Conservation (phyloP, 2,888 invertebrate genomes). For the Protonemura montana region DNA sequence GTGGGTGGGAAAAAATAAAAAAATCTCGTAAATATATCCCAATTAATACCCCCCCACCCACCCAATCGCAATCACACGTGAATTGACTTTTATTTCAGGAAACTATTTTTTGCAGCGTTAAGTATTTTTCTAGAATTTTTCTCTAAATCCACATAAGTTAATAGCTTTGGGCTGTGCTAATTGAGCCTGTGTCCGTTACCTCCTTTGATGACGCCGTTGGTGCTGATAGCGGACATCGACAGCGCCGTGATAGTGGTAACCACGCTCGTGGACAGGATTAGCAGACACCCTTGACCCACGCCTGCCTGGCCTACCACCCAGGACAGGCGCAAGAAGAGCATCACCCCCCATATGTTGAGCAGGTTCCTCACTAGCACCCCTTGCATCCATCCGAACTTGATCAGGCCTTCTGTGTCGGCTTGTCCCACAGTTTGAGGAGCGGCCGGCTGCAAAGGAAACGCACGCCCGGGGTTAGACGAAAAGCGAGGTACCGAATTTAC, state of each 20-base stretch:
- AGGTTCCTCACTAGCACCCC: constrained; percentile 95
- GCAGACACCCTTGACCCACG: constrained; percentile 75
- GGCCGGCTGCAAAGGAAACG: constrained; percentile 4
- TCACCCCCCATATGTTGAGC: constrained; percentile 98
- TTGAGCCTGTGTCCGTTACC: no score
- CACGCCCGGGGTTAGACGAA: no score
- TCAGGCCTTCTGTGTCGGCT: constrained; percentile 61
- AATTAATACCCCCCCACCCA: no score
- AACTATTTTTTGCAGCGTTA: no score
- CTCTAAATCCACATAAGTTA: no score
- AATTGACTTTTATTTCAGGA: no score
- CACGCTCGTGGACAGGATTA: constrained; percentile 81
- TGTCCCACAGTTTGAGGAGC: constrained; percentile 54
- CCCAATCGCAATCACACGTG: no score
- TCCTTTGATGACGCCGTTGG: constrained; percentile 97
- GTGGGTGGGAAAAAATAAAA: no score
- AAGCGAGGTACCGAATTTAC: no score
- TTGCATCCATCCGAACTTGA: constrained; percentile 97
- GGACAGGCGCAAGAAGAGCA: constrained; percentile 94
- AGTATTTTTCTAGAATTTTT: no score
- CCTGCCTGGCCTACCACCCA: constrained; percentile 98
- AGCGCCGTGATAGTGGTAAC: constrained; percentile 92
- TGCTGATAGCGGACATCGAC: constrained; percentile 98
- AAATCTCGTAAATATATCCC: no score
- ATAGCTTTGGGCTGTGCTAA: no score